Conservation (phyloP, 2,888 invertebrate genomes). For the Caenorhabditis angaria region DNA sequence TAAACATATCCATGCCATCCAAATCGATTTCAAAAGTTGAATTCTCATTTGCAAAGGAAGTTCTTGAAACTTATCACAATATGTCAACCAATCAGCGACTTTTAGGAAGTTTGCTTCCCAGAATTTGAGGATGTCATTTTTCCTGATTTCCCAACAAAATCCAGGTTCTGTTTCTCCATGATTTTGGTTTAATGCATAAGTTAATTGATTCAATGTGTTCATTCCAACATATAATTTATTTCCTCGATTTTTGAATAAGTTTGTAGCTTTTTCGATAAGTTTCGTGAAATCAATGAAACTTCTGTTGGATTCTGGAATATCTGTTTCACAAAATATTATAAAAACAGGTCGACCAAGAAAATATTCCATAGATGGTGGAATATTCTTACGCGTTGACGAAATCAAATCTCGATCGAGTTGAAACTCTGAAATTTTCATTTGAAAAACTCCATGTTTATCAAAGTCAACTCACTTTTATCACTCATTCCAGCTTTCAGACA, state of each 20-base stretch:
- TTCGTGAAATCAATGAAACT: background rate
- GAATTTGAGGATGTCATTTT: background rate
- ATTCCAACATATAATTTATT: background rate
- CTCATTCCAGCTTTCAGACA: constrained; percentile 22
- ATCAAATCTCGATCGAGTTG: background rate
- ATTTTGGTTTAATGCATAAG: background rate
- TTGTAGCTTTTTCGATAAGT: background rate
- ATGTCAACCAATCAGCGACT: constrained; percentile 13
- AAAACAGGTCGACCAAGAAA: constrained; percentile 11
- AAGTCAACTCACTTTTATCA: constrained; percentile 15
- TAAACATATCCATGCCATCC: constrained; percentile 10
- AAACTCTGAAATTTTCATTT: too few relatives aligned
- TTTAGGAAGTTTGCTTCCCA: background rate
- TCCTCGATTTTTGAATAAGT: background rate
- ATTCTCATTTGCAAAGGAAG: background rate
- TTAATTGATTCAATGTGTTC: background rate
- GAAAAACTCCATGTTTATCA: too few relatives aligned
- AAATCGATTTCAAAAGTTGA: constrained; percentile 1
- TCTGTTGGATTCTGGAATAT: background rate
- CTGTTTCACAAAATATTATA: background rate
- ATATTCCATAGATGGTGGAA: background rate
- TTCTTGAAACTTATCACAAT: constrained; percentile 8
- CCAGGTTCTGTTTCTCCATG: background rate
- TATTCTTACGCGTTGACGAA: background rate
- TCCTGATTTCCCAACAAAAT: background rate